phyloP scores from a whole-genome alignment of 2,113 vertebrate species.

The Indri indri region DNA sequence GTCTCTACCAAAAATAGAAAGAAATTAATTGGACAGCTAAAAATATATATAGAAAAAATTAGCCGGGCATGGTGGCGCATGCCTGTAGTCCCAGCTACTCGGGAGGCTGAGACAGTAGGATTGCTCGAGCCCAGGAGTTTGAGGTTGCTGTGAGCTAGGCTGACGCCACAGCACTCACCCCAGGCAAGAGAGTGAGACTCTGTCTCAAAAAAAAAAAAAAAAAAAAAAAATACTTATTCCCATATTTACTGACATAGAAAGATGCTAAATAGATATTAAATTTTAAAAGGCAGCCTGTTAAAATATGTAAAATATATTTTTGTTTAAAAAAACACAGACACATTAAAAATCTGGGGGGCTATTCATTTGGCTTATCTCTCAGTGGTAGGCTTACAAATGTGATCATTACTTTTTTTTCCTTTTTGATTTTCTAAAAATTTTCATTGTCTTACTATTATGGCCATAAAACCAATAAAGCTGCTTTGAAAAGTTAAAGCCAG shows the following conservation, averaged over 20 bases:
- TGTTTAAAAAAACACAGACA: background rate
- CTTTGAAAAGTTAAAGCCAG: slow-evolving; percentile 23
- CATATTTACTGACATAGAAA: background rate
- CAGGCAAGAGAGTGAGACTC: too few relatives aligned
- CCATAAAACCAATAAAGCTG: background rate
- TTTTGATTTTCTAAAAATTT: background rate
- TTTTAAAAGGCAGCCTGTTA: background rate
- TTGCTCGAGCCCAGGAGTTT: too few relatives aligned
- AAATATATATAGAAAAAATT: too few relatives aligned
- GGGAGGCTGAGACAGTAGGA: too few relatives aligned
- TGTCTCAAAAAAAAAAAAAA: too few relatives aligned
- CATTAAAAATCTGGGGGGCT: background rate
- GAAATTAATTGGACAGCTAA: too few relatives aligned
- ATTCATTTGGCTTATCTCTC: background rate
- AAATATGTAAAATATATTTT: background rate
- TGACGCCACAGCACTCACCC: too few relatives aligned
- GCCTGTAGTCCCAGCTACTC: too few relatives aligned
- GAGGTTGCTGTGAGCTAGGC: too few relatives aligned
- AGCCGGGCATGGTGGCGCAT: too few relatives aligned
- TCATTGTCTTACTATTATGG: background rate
- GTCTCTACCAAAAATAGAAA: too few relatives aligned
- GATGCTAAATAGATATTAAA: background rate
- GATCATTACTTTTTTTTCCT: background rate
- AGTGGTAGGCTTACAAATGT: background rate
- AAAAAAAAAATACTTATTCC: background rate